phyloP scores from a whole-genome alignment of 2,888 invertebrate genomes.

The Mythimna loreyi region DNA sequence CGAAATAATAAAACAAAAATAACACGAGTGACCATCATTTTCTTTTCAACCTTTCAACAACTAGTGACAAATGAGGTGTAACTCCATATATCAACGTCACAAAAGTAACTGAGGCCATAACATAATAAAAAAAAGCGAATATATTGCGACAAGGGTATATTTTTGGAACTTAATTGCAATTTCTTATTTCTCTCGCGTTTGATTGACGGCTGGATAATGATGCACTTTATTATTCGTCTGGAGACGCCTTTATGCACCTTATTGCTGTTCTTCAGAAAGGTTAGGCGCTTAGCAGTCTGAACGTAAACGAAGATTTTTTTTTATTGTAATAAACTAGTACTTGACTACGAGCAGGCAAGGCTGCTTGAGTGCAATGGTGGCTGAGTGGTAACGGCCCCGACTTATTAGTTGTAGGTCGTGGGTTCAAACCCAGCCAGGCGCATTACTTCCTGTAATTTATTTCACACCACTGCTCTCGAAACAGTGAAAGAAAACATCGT shows the following conservation, averaged over 20 bases:
- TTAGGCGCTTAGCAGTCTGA: not conserved
- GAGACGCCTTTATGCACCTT: not conserved
- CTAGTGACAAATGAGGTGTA: constrained; percentile 57
- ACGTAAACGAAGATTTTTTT: not conserved
- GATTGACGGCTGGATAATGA: constrained; percentile 16
- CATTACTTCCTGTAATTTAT: too few species aligned
- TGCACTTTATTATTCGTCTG: constrained; percentile 4
- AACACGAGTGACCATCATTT: constrained; percentile 49
- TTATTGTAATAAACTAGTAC: too few species aligned
- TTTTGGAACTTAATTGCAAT: constrained; percentile 28
- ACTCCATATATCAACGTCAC: constrained; percentile 57
- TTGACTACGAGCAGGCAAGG: too few species aligned
- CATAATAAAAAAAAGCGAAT: constrained; percentile 40
- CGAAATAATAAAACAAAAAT: constrained; percentile 17
- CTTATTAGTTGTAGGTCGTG: too few species aligned
- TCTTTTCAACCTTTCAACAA: constrained; percentile 48
- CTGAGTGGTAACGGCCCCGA: too few species aligned
- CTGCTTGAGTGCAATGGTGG: too few species aligned
- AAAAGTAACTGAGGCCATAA: constrained; percentile 38
- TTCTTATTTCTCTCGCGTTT: constrained; percentile 29
- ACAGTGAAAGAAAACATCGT: too few species aligned
- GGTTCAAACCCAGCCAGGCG: too few species aligned
- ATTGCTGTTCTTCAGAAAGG: not conserved
- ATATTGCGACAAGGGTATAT: constrained; percentile 23
- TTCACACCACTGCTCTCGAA: too few species aligned